Conservation (phyloP, 2,113 vertebrate species). For the Hirundichthys speculiger region DNA sequence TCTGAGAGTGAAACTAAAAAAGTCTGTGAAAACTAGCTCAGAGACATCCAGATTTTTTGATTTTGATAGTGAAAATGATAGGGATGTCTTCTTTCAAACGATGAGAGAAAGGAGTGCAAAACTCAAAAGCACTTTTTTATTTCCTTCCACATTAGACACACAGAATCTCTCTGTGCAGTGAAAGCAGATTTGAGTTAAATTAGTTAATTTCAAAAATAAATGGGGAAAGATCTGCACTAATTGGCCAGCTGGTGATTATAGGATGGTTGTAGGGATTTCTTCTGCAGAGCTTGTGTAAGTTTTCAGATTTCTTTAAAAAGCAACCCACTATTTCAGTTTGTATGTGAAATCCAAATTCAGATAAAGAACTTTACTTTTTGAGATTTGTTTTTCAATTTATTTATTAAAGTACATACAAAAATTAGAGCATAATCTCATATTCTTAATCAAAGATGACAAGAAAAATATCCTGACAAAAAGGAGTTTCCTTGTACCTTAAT, state of each 20-base stretch:
- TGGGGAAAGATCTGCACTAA: not conserved
- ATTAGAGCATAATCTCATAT: too few species aligned
- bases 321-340: too few species aligned
- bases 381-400: too few species aligned
- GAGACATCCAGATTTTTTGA: slow-evolving; percentile 63
- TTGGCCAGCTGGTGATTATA: too few species aligned
- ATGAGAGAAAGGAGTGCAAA: slow-evolving; percentile 39
- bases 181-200: not conserved
- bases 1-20: not conserved
- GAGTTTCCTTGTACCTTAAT: too few species aligned
- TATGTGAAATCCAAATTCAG: too few species aligned
- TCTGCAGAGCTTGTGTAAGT: too few species aligned
- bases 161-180: not conserved
- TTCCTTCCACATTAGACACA: slow-evolving; percentile 28
- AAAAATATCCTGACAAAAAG: too few species aligned
- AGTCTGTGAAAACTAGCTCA: not conserved
- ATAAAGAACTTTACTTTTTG: too few species aligned
- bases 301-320: too few species aligned
- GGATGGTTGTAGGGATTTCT: not conserved
- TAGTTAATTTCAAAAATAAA: not conserved
- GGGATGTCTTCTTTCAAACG: slow-evolving; percentile 50
- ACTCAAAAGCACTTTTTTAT: slow-evolving; percentile 36
- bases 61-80: slow-evolving; percentile 47
- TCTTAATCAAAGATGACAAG: too few species aligned
- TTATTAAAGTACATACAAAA: too few species aligned